Conservation (phyloP, 2,113 vertebrate species). For the Polypterus bichir region DNA sequence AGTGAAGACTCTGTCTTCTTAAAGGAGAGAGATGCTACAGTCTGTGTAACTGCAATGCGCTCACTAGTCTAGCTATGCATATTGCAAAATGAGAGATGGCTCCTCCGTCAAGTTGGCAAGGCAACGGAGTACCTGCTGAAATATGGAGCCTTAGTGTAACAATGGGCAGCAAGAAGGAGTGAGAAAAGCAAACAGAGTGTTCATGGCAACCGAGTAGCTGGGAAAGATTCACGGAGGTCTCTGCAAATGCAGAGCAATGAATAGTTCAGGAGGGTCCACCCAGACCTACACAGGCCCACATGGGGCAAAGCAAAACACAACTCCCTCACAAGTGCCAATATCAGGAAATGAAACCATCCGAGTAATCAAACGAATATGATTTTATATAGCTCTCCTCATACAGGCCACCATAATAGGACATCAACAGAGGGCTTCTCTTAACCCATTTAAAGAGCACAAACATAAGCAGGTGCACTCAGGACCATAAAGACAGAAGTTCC, state of each 20-base stretch:
- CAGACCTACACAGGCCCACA: neutral
- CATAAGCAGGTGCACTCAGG: constrained; percentile 12
- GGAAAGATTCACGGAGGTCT: constrained; percentile 31
- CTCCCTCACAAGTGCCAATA: neutral
- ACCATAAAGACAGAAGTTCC: neutral
- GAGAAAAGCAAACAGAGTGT: constrained; percentile 63
- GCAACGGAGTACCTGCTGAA: constrained; percentile 40
- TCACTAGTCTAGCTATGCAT: constrained; percentile 21
- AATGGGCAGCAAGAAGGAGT: constrained; percentile 50
- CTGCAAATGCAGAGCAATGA: neutral
- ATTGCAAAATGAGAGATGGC: constrained; percentile 36
- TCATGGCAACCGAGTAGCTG: constrained; percentile 42
- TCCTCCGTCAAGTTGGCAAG: constrained; percentile 35
- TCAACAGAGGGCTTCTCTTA: no score
- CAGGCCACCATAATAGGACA: no score
- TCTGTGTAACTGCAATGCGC: constrained; percentile 10
- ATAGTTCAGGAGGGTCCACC: no score
- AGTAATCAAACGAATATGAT: neutral
- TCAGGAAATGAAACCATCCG: neutral
- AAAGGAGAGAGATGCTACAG: neutral
- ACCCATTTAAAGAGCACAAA: no score
- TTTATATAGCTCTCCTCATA: no score
- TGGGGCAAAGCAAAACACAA: neutral
- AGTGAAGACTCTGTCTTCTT: neutral
- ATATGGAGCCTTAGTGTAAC: constrained; percentile 30